Evolutionary conservation across 2,888 invertebrate species (phyloP).

Genomic region (Cheilosia scutellata): DNA sequence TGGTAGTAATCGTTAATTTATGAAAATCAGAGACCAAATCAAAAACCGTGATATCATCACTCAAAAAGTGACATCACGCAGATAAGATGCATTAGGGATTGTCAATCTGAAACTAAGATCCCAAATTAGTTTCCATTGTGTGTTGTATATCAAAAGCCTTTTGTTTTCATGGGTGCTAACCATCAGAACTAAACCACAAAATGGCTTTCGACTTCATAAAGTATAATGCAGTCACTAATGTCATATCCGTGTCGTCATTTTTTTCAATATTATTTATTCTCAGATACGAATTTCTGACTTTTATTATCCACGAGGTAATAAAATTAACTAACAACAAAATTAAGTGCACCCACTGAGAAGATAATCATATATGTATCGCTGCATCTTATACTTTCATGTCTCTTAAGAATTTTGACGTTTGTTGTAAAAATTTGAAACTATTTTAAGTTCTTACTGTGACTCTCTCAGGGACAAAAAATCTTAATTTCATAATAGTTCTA

Average conservation of each 20-base stretch:
- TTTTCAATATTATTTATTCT: background rate
- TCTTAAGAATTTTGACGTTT: background rate
- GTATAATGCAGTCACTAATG: constrained; percentile 8
- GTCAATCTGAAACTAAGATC: background rate
- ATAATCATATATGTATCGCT: constrained; percentile 6
- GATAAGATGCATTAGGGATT: constrained; percentile 19
- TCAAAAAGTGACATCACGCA: constrained; percentile 59
- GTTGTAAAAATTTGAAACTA: background rate
- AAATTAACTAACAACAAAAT: constrained; percentile 1
- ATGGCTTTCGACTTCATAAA: constrained; percentile 26
- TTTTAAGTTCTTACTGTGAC: background rate
- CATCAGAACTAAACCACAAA: constrained; percentile 4
- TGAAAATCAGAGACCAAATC: constrained; percentile 53
- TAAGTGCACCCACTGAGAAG: constrained; percentile 7
- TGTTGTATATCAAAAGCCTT: background rate
- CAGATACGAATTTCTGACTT: constrained; percentile 22
- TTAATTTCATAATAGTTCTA: too few relatives aligned
- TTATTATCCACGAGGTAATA: constrained; percentile 10
- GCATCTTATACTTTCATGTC: background rate
- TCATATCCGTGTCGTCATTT: constrained; percentile 8
- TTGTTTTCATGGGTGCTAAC: constrained; percentile 15
- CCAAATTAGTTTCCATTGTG: constrained; percentile 7
- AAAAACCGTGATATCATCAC: constrained; percentile 62
- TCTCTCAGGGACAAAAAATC: background rate
- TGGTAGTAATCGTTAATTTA: constrained; percentile 35